phyloP scores from a whole-genome alignment of 2,113 vertebrate species.

The Lates calcarifer region DNA sequence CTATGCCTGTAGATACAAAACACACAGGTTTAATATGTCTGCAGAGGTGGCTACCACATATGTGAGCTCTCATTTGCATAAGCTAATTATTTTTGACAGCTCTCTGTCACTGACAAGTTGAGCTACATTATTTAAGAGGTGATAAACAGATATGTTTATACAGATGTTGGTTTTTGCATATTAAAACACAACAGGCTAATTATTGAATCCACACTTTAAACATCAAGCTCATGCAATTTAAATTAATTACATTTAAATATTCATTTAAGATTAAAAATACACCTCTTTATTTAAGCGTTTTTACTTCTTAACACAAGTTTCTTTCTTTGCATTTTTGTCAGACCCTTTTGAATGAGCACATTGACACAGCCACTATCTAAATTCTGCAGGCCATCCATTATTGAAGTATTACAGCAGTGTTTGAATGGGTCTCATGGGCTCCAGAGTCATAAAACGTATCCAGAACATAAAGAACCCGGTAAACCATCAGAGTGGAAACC shows the following conservation, averaged over 20 bases:
- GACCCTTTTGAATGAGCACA: conserved; percentile 12
- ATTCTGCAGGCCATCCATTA: conserved; percentile 39
- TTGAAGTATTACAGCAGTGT: conserved; percentile 23
- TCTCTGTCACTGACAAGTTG: conserved; percentile 27
- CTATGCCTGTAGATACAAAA: conserved; percentile 41
- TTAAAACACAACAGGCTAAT: background rate
- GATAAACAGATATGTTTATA: conserved; percentile 33
- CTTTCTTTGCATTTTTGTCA: background rate
- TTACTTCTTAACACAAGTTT: conserved; percentile 20
- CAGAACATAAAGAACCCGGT: conserved; percentile 50
- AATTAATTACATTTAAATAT: background rate
- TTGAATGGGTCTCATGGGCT: conserved; percentile 45
- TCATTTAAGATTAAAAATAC: background rate
- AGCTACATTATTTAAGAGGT: conserved; percentile 47
- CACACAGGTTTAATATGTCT: conserved; percentile 47
- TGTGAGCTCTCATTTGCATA: conserved; percentile 57
- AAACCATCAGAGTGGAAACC: conserved; percentile 38
- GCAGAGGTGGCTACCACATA: conserved; percentile 36
- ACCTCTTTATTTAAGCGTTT: background rate
- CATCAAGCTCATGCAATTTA: background rate
- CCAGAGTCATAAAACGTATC: conserved; percentile 44
- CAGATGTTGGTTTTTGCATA: conserved; percentile 6
- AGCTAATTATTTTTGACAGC: conserved; percentile 72
- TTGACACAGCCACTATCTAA: conserved; percentile 33
- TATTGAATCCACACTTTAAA: background rate